Conservation (phyloP, 2,113 vertebrate genomes). For the Jacana jacana region DNA sequence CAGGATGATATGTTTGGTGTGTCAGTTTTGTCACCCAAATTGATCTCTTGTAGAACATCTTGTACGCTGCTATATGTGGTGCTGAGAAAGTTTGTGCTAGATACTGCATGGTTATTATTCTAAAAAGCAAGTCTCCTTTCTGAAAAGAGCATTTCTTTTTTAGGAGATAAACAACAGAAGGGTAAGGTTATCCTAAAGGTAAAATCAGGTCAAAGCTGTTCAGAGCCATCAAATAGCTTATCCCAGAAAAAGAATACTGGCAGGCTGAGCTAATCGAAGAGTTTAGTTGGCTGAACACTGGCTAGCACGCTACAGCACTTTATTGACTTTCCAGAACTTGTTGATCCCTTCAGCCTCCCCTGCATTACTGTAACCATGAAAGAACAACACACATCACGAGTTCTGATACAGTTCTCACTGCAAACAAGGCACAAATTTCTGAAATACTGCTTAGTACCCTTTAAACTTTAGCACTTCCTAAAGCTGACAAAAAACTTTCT, state of each 20-base stretch:
- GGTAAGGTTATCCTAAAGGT: background rate
- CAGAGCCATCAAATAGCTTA: background rate
- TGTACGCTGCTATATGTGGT: background rate
- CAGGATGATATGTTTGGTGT: background rate
- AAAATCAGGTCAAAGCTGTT: constrained; percentile 5
- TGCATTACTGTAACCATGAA: background rate
- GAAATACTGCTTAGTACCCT: background rate
- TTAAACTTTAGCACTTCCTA: background rate
- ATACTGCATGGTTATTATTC: background rate
- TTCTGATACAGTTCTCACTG: background rate
- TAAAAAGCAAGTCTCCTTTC: background rate
- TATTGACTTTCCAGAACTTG: background rate
- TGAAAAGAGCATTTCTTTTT: background rate
- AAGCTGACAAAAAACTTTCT: background rate
- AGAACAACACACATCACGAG: background rate
- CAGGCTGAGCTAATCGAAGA: constrained; percentile 2
- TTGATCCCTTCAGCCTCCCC: background rate
- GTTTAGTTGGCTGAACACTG: background rate
- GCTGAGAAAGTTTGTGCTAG: background rate
- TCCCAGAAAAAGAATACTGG: background rate
- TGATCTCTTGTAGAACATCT: background rate
- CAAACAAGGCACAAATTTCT: background rate
- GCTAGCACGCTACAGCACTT: background rate
- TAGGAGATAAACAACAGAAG: background rate
- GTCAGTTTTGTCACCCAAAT: background rate